Evolutionary conservation across 1,140 invertebrate genomes (phyloP).

Genomic region (Pogonognathellus flavescens): DNA sequence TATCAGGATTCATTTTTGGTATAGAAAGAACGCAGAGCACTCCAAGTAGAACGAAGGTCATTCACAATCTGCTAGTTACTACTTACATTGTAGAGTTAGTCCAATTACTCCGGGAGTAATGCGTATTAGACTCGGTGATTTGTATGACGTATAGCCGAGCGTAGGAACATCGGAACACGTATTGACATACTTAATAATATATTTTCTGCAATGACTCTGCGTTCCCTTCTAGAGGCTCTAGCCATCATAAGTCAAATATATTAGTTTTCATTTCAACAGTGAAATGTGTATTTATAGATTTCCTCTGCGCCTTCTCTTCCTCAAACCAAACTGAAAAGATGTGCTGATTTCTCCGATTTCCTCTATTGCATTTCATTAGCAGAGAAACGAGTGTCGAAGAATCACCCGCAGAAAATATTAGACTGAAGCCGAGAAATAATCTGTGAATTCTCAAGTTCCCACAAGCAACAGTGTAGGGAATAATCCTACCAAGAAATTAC

Average conservation of each 20-base stretch:
- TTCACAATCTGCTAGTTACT: no score
- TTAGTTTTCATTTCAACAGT: conserved; percentile 30
- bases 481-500: not conserved
- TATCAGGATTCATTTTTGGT: no score
- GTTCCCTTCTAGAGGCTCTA: conserved; percentile 1
- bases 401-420: not conserved
- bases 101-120: no score
- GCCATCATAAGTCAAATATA: conserved; percentile 34
- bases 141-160: no score
- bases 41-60: no score
- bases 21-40: no score
- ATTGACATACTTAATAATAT: not conserved
- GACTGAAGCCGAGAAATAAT: not conserved
- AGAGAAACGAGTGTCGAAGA: conserved; percentile 5
- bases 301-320: conserved; percentile 1
- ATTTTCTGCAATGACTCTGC: not conserved
- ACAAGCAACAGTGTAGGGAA: not conserved
- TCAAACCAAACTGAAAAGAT: not conserved
- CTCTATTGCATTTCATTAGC: conserved; percentile 22
- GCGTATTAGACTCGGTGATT: no score
- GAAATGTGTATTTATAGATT: conserved; percentile 33
- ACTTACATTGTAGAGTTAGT: no score
- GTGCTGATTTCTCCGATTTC: conserved; percentile 31
- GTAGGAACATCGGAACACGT: no score
- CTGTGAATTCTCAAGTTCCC: not conserved